Evolutionary conservation across 1,140 invertebrate genomes (phyloP).

Genomic region (Nomia melanderi): DNA sequence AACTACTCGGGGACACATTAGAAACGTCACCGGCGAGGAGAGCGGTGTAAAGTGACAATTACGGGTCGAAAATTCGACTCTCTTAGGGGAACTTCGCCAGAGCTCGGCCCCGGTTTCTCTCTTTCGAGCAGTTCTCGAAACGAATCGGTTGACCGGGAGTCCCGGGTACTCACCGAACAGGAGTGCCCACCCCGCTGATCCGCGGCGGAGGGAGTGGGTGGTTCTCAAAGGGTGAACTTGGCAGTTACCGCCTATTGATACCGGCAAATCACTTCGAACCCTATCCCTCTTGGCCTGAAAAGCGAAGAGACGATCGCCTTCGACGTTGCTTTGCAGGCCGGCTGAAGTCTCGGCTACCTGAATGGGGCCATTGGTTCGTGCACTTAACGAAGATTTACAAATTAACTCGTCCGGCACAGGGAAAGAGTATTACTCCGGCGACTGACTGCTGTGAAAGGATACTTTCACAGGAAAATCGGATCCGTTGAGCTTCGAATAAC

Average conservation of each 20-base stretch:
- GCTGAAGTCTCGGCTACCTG: neutral
- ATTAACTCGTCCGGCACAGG: conserved; percentile 27
- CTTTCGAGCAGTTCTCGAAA: conserved; percentile 16
- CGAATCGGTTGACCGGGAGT: conserved; percentile 25
- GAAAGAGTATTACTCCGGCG: neutral
- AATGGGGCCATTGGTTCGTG: conserved; percentile 26
- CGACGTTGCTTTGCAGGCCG: neutral
- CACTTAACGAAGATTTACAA: conserved; percentile 40
- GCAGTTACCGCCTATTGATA: conserved; percentile 39
- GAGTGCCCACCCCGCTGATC: too few relatives aligned
- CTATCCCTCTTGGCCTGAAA: neutral
- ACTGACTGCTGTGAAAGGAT: conserved; percentile 5
- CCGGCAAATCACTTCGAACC: conserved; percentile 6
- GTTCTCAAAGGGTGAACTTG: conserved; percentile 30
- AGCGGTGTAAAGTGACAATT: neutral
- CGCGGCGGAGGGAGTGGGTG: too few relatives aligned
- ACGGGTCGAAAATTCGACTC: neutral
- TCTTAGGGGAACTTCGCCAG: too few relatives aligned
- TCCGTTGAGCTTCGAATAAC: neutral
- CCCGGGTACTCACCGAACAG: neutral
- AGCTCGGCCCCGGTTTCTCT: neutral
- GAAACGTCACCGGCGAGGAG: neutral
- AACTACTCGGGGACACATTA: neutral
- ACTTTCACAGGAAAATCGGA: neutral
- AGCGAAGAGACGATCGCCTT: conserved; percentile 11